phyloP scores from a whole-genome alignment of 2,888 invertebrate species.

The Leucozona laternaria region DNA sequence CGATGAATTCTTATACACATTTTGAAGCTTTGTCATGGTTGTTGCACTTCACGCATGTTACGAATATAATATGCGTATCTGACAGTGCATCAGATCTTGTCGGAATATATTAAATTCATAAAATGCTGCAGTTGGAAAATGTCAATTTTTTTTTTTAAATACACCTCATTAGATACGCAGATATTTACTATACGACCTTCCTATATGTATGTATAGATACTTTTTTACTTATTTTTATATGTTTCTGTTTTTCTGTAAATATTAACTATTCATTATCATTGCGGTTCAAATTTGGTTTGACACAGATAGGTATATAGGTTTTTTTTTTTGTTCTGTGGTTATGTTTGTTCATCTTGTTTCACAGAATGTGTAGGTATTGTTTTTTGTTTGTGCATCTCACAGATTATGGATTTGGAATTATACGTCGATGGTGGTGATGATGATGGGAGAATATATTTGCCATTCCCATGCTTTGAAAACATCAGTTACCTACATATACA shows the following conservation, averaged over 20 bases:
- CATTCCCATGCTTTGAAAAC: slow-evolving; percentile 44
- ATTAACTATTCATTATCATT: background rate
- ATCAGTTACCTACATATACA: no score
- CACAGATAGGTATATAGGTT: slow-evolving; percentile 29
- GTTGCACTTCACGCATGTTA: slow-evolving; percentile 42
- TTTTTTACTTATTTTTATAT: slow-evolving; percentile 7
- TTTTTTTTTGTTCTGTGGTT: slow-evolving; percentile 24
- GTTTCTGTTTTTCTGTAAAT: background rate
- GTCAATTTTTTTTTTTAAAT: slow-evolving; percentile 28
- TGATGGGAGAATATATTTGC: slow-evolving; percentile 44
- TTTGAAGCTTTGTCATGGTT: slow-evolving; percentile 61
- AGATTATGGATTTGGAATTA: slow-evolving; percentile 24
- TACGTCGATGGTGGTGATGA: background rate
- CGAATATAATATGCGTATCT: slow-evolving; percentile 28
- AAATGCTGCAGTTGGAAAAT: slow-evolving; percentile 8
- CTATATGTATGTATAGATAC: slow-evolving; percentile 10
- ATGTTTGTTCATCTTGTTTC: slow-evolving; percentile 59
- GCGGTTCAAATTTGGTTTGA: slow-evolving; percentile 53
- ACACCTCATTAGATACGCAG: slow-evolving; percentile 35
- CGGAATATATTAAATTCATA: slow-evolving; percentile 8
- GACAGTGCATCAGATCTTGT: slow-evolving; percentile 50
- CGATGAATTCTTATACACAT: slow-evolving; percentile 46
- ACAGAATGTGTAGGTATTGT: slow-evolving; percentile 8
- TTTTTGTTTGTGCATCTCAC: slow-evolving; percentile 25
- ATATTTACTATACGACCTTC: background rate